Conservation (phyloP, 2,797 vertebrate species). For the Gallirallus australis region DNA sequence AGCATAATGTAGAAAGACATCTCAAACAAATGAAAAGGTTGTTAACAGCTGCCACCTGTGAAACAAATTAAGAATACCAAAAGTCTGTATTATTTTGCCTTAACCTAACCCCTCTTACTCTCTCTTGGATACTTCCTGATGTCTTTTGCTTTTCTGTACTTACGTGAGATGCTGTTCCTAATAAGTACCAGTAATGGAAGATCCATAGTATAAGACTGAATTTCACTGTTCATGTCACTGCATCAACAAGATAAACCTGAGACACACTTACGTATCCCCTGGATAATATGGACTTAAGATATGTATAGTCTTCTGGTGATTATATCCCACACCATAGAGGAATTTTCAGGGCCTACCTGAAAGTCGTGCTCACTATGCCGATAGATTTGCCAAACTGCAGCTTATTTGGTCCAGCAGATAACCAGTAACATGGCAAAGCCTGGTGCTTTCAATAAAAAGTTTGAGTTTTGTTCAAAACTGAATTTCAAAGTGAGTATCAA, state of each 20-base stretch:
- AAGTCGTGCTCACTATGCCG: neutral
- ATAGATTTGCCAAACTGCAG: neutral
- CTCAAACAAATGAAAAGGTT: neutral
- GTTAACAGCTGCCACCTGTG: neutral
- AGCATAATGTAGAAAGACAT: neutral
- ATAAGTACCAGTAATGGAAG: neutral
- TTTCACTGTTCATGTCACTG: neutral
- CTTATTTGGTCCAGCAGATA: neutral
- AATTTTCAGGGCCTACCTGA: conserved; percentile 7
- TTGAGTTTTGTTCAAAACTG: conserved; percentile 11
- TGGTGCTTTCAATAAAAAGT: neutral
- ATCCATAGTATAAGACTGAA: neutral
- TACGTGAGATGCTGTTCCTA: neutral
- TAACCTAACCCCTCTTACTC: neutral
- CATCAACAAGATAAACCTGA: neutral
- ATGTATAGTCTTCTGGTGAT: neutral
- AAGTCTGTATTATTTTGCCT: neutral
- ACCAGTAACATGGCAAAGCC: conserved; percentile 2
- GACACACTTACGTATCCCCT: neutral
- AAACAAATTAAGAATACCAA: neutral
- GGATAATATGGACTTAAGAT: neutral
- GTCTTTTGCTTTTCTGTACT: neutral
- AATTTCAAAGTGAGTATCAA: conserved; percentile 4
- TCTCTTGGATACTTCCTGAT: neutral
- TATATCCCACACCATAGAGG: neutral